phyloP scores from a whole-genome alignment of 2,888 invertebrate species.

The Entomobrya proxima region DNA sequence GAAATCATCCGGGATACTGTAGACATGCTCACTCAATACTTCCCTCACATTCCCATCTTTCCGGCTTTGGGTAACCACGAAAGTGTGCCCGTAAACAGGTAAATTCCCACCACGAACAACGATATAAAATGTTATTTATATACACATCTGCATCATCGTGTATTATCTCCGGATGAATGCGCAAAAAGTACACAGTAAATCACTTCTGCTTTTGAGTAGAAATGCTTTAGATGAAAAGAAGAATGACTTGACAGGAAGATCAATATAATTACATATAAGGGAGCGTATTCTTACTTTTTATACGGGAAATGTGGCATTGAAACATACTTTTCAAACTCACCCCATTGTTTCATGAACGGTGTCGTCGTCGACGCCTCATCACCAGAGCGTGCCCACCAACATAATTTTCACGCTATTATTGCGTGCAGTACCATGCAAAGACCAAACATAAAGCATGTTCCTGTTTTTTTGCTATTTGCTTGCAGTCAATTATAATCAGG shows the following conservation, averaged over 20 bases:
- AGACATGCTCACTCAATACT: conserved; percentile 89
- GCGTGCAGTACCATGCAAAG: neutral
- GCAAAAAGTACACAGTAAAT: no score
- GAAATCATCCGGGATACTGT: conserved; percentile 91
- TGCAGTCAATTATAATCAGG: no score
- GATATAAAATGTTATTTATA: neutral
- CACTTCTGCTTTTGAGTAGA: no score
- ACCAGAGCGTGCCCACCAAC: neutral
- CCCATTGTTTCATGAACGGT: conserved; percentile 61
- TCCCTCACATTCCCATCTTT: conserved; percentile 94
- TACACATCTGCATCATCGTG: no score
- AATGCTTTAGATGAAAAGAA: no score
- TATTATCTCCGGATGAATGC: no score
- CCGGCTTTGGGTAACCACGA: conserved; percentile 98
- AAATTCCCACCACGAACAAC: no score
- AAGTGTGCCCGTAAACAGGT: conserved; percentile 96
- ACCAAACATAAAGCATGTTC: neutral
- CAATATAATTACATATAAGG: neutral
- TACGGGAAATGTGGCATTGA: conserved; percentile 66
- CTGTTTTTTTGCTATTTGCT: no score
- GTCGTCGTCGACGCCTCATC: conserved; percentile 31
- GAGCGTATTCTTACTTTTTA: neutral
- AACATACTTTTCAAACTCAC: conserved; percentile 55
- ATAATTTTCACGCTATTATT: neutral
- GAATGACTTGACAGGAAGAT: neutral